These are phyloP conservation scores for Leucophenga varia DNA, from an alignment of 1,140 invertebrate genomes.

Conservation along the genomic window DNA sequence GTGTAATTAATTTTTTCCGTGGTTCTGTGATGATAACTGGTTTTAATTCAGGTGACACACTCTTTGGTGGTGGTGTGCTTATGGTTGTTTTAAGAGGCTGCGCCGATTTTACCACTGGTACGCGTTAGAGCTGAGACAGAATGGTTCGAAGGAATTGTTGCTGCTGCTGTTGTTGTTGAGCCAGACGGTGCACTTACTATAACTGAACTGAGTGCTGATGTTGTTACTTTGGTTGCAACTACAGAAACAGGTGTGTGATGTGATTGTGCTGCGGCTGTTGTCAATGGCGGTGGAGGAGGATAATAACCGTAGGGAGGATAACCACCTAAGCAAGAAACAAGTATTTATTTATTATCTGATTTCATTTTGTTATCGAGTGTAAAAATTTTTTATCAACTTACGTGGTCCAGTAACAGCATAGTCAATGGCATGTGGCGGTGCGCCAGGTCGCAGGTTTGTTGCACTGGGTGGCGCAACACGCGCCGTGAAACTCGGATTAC, in stretches of 20 bases:
- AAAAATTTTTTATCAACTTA: constrained; percentile 19
- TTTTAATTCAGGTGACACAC: constrained; percentile 17
- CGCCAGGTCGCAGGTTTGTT: constrained; percentile 32
- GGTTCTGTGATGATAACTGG: constrained; percentile 28
- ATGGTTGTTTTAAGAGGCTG: background rate
- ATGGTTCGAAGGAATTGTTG: constrained; percentile 36
- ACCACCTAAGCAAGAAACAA: constrained; percentile 21
- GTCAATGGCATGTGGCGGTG: constrained; percentile 24
- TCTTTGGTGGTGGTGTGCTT: constrained; percentile 9
- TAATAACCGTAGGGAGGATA: constrained; percentile 51
- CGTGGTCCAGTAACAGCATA: constrained; percentile 40
- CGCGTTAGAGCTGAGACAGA: constrained; percentile 35
- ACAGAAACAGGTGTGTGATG: constrained; percentile 1
- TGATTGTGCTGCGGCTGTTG: constrained; percentile 23
- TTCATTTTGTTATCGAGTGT: no score
- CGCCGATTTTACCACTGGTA: constrained; percentile 7
- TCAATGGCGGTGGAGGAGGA: constrained; percentile 41
- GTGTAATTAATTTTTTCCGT: constrained; percentile 44
- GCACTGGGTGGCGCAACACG: constrained; percentile 32
- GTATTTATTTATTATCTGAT: no score
- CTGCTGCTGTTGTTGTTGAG: background rate
- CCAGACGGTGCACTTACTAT: constrained; percentile 36
- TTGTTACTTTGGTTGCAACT: no score
- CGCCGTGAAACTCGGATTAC: constrained; percentile 44
- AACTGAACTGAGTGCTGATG: constrained; percentile 33